Evolutionary conservation across 2,113 vertebrate genomes (phyloP), one percentile per base, ranked within the genome.

Genomic region (Nanorana parkeri): DNA sequence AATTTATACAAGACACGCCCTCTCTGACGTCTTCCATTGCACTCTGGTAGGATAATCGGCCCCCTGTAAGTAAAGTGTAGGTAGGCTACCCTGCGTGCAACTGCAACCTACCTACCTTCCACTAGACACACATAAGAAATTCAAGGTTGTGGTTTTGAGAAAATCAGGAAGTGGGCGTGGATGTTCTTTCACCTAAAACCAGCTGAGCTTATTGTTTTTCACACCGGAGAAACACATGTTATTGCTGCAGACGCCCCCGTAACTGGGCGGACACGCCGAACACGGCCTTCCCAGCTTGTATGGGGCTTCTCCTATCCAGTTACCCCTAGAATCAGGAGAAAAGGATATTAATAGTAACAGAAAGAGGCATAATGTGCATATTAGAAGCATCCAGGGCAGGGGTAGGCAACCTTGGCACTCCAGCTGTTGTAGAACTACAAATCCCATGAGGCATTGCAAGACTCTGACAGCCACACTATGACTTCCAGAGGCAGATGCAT

Each of bases 251-350:
- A 87, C 88, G 47, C 93, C 93, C 0, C 93, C 92, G 0, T 96
- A 97, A 84, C 83, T 88, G 7, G 94, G 91, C 0, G 95, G 96
- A 17, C 96, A 98, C 66, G 93, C 90, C 0, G 96, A 98, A 71
- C 96, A 97, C 0, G 95, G 95, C 69, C 56, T 88, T 78, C 96
- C 96, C 36, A 85, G 86, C 84, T 93, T 95, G 89, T 96, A 97
- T 0, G 96, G 96, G 0, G 93, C 93, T 87, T 97, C 95, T 55
- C 95, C 95, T 0, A 96, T 88, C 96, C 96, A 98, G 87, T 97
- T 97, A 28, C 96, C 96, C 85, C 96, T 97, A 89, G 20, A 91
- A 84, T 91, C 32, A 94, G 58, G 93, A 77, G 68, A 87, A 24
- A 8, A 15, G 13, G 20, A 10, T 58, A 68, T 55, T 29, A 28